These are phyloP conservation scores for Pseudopipra pipra DNA, from an alignment of 2,113 vertebrate genomes.

Conservation along the genomic window DNA sequence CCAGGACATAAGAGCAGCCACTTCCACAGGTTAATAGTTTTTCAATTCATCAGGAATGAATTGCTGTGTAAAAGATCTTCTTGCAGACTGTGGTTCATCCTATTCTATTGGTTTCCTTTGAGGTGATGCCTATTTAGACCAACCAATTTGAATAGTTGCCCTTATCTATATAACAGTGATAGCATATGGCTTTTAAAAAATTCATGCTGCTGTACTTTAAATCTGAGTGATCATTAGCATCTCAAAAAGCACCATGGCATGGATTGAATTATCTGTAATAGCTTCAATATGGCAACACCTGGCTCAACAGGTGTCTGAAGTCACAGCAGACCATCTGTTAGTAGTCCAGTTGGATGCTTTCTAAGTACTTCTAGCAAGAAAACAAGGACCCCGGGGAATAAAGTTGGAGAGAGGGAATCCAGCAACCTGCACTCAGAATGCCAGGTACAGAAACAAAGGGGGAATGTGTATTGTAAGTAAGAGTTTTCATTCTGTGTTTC, in stretches of 20 bases:
- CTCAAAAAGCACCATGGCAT: constrained; percentile 28
- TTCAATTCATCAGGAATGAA: background rate
- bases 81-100: background rate
- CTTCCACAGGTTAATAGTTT: background rate
- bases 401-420: background rate
- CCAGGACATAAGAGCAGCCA: background rate
- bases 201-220: background rate
- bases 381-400: background rate
- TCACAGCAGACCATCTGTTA: constrained; percentile 33
- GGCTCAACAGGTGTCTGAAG: constrained; percentile 43
- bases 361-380: background rate
- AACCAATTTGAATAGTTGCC: background rate
- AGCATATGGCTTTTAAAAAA: constrained; percentile 26
- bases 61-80: background rate
- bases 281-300: constrained; percentile 48
- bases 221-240: constrained; percentile 25
- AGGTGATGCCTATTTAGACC: background rate
- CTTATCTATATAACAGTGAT: background rate
- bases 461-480: background rate
- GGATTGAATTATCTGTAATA: constrained; percentile 46
- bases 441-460: background rate
- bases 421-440: background rate
- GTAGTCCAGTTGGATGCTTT: constrained; percentile 22
- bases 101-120: background rate
- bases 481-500: background rate